Conservation (phyloP, 2,797 vertebrate genomes). For the Pogonophryne albipinna region DNA sequence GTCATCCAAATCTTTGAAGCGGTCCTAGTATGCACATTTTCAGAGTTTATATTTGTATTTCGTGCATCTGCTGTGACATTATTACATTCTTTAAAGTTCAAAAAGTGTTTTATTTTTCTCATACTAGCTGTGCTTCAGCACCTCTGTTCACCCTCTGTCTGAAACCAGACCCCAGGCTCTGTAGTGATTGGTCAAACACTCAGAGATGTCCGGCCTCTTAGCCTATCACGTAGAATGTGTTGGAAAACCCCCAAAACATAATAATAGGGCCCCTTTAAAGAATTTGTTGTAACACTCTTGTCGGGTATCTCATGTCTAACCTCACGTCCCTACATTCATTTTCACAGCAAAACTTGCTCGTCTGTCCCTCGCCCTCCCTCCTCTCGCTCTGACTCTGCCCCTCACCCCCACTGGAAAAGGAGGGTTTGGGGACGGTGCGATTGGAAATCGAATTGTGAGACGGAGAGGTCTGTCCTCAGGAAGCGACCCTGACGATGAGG, state of each 20-base stretch:
- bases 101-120: no score
- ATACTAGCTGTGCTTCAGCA: no score
- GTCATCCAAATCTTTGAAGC: neutral
- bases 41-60: no score
- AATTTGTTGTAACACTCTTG: neutral
- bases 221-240: no score
- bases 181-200: no score
- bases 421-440: constrained; percentile 88
- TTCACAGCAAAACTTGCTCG: constrained; percentile 90
- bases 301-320: neutral
- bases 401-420: constrained; percentile 85
- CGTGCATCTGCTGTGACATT: no score
- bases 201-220: no score
- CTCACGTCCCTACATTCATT: constrained; percentile 26
- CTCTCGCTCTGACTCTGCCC: constrained; percentile 91
- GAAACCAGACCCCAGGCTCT: no score
- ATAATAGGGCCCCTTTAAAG: neutral
- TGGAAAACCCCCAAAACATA: no score
- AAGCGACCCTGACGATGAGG: constrained; percentile 85
- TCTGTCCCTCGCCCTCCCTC: constrained; percentile 92
- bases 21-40: no score
- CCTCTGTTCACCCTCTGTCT: no score
- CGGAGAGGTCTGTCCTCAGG: constrained; percentile 82
- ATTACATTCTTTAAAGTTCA: no score
- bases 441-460: constrained; percentile 82